Evolutionary conservation across 2,888 invertebrate species (phyloP).

Genomic region (Diadegma fenestrale): DNA sequence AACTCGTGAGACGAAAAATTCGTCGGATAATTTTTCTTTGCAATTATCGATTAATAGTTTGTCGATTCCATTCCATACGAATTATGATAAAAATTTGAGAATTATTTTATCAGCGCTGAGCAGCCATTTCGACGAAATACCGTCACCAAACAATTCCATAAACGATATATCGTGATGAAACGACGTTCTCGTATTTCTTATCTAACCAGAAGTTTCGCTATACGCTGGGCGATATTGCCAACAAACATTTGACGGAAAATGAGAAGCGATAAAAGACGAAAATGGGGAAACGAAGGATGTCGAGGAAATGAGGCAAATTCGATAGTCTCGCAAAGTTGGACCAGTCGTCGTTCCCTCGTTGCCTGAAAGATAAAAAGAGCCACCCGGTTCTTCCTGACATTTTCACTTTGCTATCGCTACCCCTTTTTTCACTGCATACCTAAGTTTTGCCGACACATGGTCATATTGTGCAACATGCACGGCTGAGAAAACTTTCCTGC

Average conservation of each 20-base stretch:
- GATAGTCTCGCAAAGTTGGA: conserved; percentile 51
- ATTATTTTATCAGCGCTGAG: not conserved
- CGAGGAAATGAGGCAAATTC: conserved; percentile 23
- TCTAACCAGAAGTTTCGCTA: not conserved
- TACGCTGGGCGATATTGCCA: not conserved
- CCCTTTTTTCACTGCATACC: not conserved
- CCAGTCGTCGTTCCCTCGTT: conserved; percentile 22
- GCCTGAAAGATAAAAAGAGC: conserved; percentile 29
- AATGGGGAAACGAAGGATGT: conserved; percentile 15
- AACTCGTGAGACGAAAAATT: too few relatives aligned
- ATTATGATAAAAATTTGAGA: not conserved
- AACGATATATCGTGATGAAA: not conserved
- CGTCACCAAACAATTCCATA: not conserved
- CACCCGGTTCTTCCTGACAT: conserved; percentile 12
- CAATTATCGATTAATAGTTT: too few relatives aligned
- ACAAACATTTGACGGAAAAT: not conserved
- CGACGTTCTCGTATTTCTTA: not conserved
- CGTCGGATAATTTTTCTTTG: too few relatives aligned
- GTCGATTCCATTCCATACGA: too few relatives aligned
- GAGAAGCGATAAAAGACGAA: conserved; percentile 2
- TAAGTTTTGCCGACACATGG: conserved; percentile 4
- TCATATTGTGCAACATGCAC: conserved; percentile 32
- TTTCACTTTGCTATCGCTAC: not conserved
- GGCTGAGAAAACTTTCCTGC: conserved; percentile 39
- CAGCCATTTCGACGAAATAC: not conserved